These are phyloP conservation scores for Scolopax bukidnonensis DNA, from an alignment of 2,797 vertebrate species.

Conservation along the genomic window DNA sequence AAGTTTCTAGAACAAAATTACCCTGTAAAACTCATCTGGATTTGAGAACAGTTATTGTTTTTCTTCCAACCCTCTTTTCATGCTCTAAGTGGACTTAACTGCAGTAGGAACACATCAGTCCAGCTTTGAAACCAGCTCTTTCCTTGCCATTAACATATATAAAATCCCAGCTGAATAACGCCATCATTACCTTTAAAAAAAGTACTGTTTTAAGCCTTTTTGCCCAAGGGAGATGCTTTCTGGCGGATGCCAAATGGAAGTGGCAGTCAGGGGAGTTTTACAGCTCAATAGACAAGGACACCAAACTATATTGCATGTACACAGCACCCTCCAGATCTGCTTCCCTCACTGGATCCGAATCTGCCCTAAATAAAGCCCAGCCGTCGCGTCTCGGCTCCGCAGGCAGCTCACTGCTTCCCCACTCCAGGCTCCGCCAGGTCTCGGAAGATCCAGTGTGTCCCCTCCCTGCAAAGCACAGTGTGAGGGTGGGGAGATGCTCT, in stretches of 20 bases:
- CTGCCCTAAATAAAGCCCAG: not conserved
- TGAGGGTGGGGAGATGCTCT: not conserved
- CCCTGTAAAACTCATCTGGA: slow-evolving; percentile 37
- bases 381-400: not conserved
- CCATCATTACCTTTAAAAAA: not conserved
- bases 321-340: not conserved
- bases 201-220: not conserved
- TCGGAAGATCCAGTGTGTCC: not conserved
- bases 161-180: not conserved
- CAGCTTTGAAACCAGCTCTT: not conserved
- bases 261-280: not conserved
- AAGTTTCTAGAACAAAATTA: slow-evolving; percentile 37
- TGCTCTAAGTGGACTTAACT: not conserved
- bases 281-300: not conserved
- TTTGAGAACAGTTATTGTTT: not conserved
- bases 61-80: not conserved
- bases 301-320: not conserved
- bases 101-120: not conserved
- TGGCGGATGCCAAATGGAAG: not conserved
- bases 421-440: not conserved
- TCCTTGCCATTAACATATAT: not conserved
- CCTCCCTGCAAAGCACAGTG: not conserved
- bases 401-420: not conserved
- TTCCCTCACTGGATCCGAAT: not conserved
- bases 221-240: not conserved